Evolutionary conservation across 2,888 invertebrate genomes (phyloP).

Genomic region (Morpho helenor): DNA sequence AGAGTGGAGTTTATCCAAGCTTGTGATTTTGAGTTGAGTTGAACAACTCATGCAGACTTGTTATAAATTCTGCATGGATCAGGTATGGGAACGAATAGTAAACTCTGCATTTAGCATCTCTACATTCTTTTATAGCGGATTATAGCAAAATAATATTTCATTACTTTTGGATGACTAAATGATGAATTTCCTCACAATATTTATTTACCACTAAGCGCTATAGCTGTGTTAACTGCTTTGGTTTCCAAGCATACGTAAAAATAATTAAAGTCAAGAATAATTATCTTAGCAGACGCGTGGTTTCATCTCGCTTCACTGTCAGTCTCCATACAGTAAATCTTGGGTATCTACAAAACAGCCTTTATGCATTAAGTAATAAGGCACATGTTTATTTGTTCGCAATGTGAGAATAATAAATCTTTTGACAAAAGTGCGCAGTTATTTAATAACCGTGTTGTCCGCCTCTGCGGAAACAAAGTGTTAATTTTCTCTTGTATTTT

Average conservation of each 20-base stretch:
- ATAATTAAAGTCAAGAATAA: conserved; percentile 18
- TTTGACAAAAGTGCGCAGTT: conserved; percentile 20
- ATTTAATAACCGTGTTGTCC: conserved; percentile 22
- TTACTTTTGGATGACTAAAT: too few relatives aligned
- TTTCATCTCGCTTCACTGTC: conserved; percentile 17
- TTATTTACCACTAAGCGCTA: too few relatives aligned
- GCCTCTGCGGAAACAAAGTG: conserved; percentile 17
- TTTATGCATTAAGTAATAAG: not conserved
- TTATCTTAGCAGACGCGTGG: conserved; percentile 16
- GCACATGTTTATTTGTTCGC: not conserved
- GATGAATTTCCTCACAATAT: too few relatives aligned
- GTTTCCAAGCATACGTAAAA: conserved; percentile 7
- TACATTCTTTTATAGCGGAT: too few relatives aligned
- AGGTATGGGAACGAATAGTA: too few relatives aligned
- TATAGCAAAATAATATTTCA: too few relatives aligned
- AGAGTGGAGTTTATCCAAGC: too few relatives aligned
- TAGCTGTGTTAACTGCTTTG: not conserved
- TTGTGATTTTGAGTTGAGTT: too few relatives aligned
- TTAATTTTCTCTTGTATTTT: conserved; percentile 21
- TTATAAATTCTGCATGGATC: too few relatives aligned
- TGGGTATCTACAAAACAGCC: conserved; percentile 1
- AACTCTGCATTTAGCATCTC: too few relatives aligned
- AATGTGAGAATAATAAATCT: conserved; percentile 18
- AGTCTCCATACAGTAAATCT: conserved; percentile 6
- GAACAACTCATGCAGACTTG: too few relatives aligned